A percentile compares a stretch with the other conserved stretches of the same genome.
Conservation (phyloP, 2,888 invertebrate species). For the Ptilodon capucinus region DNA sequence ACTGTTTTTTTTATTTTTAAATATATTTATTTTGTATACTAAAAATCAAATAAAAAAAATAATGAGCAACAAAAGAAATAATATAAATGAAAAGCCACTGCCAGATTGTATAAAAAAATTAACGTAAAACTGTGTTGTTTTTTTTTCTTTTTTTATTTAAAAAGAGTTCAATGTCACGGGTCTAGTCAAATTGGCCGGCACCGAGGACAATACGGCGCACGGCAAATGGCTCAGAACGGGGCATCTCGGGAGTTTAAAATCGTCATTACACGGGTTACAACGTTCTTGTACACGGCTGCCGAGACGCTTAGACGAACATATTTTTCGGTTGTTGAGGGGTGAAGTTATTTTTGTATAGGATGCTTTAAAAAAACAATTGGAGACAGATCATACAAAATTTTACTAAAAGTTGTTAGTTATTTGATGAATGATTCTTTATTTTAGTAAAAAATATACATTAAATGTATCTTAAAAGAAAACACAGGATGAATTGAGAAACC, state of each 20-base stretch:
- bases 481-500: too few species aligned
- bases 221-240: slow-evolving; percentile 71
- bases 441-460: too few species aligned
- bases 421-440: too few species aligned
- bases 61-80: too few species aligned
- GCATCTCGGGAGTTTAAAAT: slow-evolving; percentile 68
- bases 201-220: slow-evolving; percentile 58
- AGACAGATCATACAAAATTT: too few species aligned
- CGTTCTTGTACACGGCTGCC: slow-evolving; percentile 66
- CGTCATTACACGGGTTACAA: slow-evolving; percentile 75
- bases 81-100: too few species aligned
- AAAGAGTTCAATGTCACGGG: slow-evolving; percentile 21
- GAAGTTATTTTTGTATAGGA: background rate
- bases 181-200: slow-evolving; percentile 41
- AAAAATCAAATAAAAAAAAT: background rate
- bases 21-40: too few species aligned
- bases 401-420: too few species aligned
- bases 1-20: too few species aligned
- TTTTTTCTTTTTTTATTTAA: background rate
- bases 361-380: background rate
- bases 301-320: slow-evolving; percentile 68
- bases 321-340: slow-evolving; percentile 36
- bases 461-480: too few species aligned
- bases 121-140: too few species aligned
- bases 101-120: too few species aligned